Percentiles rank a stretch among this genome's conserved stretches.
phyloP scores from a whole-genome alignment of 2,888 invertebrate species.

The Tridacna crocea region DNA sequence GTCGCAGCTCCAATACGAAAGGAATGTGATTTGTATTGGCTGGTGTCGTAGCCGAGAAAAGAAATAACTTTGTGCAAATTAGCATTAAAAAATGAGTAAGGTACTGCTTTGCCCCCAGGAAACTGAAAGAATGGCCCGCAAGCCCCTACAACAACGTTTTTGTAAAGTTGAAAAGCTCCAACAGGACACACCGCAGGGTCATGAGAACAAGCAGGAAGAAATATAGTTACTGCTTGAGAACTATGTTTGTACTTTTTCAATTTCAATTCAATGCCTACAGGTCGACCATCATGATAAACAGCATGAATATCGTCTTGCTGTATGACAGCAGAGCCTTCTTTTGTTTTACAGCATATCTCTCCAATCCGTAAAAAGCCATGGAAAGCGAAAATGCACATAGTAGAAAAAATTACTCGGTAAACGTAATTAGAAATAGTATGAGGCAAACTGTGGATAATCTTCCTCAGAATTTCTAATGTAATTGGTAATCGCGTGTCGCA shows the following conservation, averaged over 20 bases:
- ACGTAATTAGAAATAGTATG: background rate
- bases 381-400: slow-evolving; percentile 28
- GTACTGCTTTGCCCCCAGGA: background rate
- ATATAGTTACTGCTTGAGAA: background rate
- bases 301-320: background rate
- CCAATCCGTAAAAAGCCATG: slow-evolving; percentile 44
- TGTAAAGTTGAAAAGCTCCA: background rate
- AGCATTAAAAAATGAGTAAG: no score
- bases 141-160: background rate
- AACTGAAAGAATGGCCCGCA: background rate
- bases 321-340: background rate
- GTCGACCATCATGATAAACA: background rate
- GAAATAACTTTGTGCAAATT: background rate
- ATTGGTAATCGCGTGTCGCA: background rate
- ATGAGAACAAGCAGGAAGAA: background rate
- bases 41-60: background rate
- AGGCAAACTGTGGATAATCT: background rate
- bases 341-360: slow-evolving; percentile 17
- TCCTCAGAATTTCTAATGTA: background rate
- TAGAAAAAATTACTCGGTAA: slow-evolving; percentile 8
- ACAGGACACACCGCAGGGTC: background rate
- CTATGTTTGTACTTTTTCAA: background rate
- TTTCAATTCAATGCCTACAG: background rate
- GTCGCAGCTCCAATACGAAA: slow-evolving; percentile 22
- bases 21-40: background rate